These are phyloP conservation scores for Pardalotus punctatus DNA, from an alignment of 2,113 vertebrate species.

Conservation along the genomic window DNA sequence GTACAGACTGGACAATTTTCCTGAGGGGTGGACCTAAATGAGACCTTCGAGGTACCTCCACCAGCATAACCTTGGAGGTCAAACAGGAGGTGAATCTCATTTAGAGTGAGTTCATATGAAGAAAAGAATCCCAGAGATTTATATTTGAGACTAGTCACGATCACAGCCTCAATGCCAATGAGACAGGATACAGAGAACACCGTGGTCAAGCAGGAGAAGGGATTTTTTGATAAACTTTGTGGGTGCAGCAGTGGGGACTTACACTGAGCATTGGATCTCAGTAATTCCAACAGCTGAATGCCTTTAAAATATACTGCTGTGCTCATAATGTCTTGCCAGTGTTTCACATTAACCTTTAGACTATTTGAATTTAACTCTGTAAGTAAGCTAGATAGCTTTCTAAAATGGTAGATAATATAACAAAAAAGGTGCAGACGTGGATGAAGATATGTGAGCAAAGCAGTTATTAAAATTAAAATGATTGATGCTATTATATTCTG, in stretches of 20 bases:
- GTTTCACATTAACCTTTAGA: constrained; percentile 63
- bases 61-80: background rate
- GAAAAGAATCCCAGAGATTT: background rate
- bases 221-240: background rate
- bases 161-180: background rate
- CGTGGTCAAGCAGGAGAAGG: background rate
- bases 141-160: fast-evolving
- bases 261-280: background rate
- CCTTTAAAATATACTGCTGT: constrained; percentile 48
- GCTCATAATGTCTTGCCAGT: constrained; percentile 31
- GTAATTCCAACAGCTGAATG: constrained; percentile 1
- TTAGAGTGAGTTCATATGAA: background rate
- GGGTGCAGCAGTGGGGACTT: background rate
- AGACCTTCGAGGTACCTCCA: background rate
- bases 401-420: constrained; percentile 58
- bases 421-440: constrained; percentile 22
- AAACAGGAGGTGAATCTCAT: background rate
- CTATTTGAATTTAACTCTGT: constrained; percentile 64
- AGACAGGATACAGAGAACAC: background rate
- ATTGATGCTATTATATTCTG: background rate
- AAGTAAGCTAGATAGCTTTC: constrained; percentile 52
- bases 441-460: constrained; percentile 52
- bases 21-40: background rate
- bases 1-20: background rate
- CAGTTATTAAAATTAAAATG: constrained; percentile 52